Conservation (phyloP, 2,888 invertebrate species). For the Falcaria lacertinaria region DNA sequence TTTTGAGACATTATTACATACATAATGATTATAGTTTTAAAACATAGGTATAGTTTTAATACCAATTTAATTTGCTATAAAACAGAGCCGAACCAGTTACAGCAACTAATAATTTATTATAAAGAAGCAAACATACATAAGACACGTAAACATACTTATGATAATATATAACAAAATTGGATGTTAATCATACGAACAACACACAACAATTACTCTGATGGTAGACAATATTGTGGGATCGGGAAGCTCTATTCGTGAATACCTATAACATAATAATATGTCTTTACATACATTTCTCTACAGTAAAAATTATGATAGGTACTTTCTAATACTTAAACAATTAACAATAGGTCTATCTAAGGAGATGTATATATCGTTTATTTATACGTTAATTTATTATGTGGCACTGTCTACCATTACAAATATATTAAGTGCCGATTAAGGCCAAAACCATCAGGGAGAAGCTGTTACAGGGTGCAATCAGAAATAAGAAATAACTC, state of each 20-base stretch:
- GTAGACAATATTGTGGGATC: slow-evolving; percentile 52
- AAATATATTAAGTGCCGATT: slow-evolving; percentile 21
- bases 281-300: slow-evolving; percentile 48
- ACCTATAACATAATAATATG: slow-evolving; percentile 48
- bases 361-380: slow-evolving; percentile 60
- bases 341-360: slow-evolving; percentile 71
- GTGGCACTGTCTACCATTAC: slow-evolving; percentile 71
- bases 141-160: too few species aligned
- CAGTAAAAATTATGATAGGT: slow-evolving; percentile 55
- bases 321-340: slow-evolving; percentile 56
- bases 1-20: too few species aligned
- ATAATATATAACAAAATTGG: not conserved
- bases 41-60: too few species aligned
- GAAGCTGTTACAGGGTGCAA: slow-evolving; percentile 1
- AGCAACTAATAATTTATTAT: too few species aligned
- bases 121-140: too few species aligned
- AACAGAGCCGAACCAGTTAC: too few species aligned
- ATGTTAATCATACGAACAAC: slow-evolving; percentile 17
- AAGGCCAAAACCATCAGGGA: slow-evolving; percentile 12
- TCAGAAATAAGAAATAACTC: too few species aligned
- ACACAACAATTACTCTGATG: slow-evolving; percentile 37
- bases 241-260: slow-evolving; percentile 73
- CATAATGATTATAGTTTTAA: too few species aligned
- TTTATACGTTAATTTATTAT: slow-evolving; percentile 61
- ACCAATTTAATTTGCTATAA: too few species aligned